Evolutionary conservation across 2,888 invertebrate genomes (phyloP).

Genomic region (Lissocephala sabroskyi): DNA sequence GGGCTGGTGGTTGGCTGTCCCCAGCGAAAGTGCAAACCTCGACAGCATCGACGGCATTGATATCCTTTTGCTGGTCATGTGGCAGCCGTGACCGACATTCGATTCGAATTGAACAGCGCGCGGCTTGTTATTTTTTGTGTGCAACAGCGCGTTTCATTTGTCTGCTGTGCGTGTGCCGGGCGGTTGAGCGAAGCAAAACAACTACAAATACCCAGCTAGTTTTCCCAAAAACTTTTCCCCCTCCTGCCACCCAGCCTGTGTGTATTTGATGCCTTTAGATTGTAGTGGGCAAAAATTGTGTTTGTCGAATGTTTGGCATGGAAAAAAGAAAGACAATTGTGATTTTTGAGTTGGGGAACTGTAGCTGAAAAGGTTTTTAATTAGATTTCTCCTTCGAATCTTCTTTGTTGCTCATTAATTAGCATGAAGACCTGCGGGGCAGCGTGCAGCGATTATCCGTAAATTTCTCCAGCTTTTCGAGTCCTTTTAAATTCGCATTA

Average conservation of each 20-base stretch:
- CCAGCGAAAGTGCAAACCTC: too few species aligned
- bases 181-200: neutral
- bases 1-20: too few species aligned
- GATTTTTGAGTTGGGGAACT: conserved; percentile 35
- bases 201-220: neutral
- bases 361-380: conserved; percentile 33
- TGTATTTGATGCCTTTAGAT: conserved; percentile 18
- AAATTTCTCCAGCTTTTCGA: neutral
- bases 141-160: conserved; percentile 58
- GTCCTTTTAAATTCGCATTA: conserved; percentile 18
- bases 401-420: conserved; percentile 13
- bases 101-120: conserved; percentile 61
- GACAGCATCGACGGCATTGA: neutral
- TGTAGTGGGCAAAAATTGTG: too few species aligned
- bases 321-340: conserved; percentile 58
- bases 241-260: conserved; percentile 18
- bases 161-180: too few species aligned
- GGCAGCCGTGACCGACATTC: conserved; percentile 56
- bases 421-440: conserved; percentile 12
- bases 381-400: conserved; percentile 39
- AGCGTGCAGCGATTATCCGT: neutral
- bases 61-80: conserved; percentile 10
- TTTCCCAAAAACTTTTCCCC: conserved; percentile 25
- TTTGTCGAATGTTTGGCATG: too few species aligned
- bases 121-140: conserved; percentile 60